Evolutionary conservation across 2,797 vertebrate species (phyloP).

Genomic region (Sebastes iracundus): DNA sequence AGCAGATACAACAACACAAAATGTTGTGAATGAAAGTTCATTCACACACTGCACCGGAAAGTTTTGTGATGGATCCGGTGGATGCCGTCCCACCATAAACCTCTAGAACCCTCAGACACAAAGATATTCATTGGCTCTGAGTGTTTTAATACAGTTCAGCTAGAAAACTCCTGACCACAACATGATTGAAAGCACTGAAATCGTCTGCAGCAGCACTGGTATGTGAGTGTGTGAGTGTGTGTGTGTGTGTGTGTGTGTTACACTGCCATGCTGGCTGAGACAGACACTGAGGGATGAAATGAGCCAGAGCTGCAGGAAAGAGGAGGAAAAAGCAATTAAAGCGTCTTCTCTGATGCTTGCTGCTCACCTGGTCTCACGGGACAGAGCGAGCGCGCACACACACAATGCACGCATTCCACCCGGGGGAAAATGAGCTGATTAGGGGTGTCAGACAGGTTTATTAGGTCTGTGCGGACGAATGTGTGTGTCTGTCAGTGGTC

Average conservation of each 20-base stretch:
- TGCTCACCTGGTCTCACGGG: constrained; percentile 49
- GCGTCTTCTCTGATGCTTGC: constrained; percentile 36
- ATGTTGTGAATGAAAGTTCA: background rate
- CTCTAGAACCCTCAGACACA: background rate
- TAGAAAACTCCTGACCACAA: background rate
- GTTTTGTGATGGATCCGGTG: background rate
- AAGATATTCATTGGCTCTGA: constrained; percentile 11
- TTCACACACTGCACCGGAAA: fast-evolving
- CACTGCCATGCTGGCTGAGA: background rate
- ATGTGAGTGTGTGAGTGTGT: background rate
- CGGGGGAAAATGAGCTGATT: constrained; percentile 47
- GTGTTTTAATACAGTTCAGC: constrained; percentile 3
- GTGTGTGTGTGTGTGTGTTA: constrained; percentile 20
- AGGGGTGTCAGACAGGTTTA: constrained; percentile 58
- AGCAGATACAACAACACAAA: background rate
- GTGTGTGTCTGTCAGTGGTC: constrained; percentile 33
- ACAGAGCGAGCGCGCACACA: background rate
- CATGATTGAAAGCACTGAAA: background rate
- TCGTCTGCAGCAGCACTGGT: background rate
- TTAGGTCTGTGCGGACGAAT: constrained; percentile 32
- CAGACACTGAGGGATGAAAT: background rate
- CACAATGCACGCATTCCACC: background rate
- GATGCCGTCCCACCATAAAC: background rate
- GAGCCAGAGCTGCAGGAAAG: constrained; percentile 8
- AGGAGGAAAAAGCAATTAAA: constrained; percentile 58